Conservation (phyloP, 1,140 invertebrate species). For the Drosophila mauritiana region DNA sequence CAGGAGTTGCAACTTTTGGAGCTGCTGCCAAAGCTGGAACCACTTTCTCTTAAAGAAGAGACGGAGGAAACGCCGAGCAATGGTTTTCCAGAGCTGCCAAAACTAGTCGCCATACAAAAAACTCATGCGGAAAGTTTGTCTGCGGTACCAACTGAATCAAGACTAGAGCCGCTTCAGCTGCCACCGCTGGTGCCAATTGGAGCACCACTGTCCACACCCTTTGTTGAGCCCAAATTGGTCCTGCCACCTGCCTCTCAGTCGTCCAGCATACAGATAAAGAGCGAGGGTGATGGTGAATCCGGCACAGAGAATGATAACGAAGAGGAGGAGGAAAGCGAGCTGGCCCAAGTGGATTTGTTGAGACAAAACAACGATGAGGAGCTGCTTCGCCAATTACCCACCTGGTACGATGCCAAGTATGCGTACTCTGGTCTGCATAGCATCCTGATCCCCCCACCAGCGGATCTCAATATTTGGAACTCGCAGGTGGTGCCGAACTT, state of each 20-base stretch:
- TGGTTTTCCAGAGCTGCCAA: constrained; percentile 56
- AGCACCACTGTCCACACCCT: constrained; percentile 65
- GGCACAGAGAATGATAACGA: constrained; percentile 54
- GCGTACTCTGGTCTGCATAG: constrained; percentile 88
- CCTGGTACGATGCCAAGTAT: constrained; percentile 85
- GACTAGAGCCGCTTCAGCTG: constrained; percentile 55
- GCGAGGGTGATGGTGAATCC: constrained; percentile 46
- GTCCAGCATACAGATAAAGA: constrained; percentile 52
- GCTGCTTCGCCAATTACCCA: constrained; percentile 68
- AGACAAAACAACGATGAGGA: constrained; percentile 56
- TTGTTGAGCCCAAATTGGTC: constrained; percentile 52
- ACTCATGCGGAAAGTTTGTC: constrained; percentile 8
- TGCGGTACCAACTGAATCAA: constrained; percentile 50
- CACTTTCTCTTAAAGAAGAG: constrained; percentile 48
- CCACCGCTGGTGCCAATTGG: constrained; percentile 70
- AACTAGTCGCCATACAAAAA: constrained; percentile 70
- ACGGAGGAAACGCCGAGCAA: constrained; percentile 19
- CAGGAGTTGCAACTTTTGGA: constrained; percentile 46
- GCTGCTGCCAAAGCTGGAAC: constrained; percentile 55
- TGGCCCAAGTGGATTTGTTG: constrained; percentile 75
- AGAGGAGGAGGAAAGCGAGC: constrained; percentile 37
- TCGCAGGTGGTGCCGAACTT: constrained; percentile 78
- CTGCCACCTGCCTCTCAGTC: constrained; percentile 52
- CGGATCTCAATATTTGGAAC: constrained; percentile 84
- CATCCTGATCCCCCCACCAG: constrained; percentile 86